Evolutionary conservation across 2,888 invertebrate species (phyloP).

Genomic region (Clunio marinus): DNA sequence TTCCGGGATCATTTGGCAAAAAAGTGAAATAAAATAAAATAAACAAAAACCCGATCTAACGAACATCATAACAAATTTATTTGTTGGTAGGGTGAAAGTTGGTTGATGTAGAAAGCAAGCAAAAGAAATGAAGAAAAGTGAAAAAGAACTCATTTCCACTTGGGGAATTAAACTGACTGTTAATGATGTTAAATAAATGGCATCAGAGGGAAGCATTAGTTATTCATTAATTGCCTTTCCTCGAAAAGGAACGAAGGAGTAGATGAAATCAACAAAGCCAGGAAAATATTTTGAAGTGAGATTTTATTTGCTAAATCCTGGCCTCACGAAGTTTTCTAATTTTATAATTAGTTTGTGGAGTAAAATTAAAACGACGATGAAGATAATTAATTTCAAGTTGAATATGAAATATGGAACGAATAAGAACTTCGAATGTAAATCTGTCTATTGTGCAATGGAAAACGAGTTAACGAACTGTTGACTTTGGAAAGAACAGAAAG

Average conservation of each 20-base stretch:
- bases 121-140: neutral
- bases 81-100: neutral
- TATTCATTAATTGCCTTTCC: slow-evolving; percentile 28
- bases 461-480: too few species aligned
- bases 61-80: neutral
- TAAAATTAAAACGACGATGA: slow-evolving; percentile 40
- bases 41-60: slow-evolving; percentile 12
- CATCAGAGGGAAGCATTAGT: slow-evolving; percentile 24
- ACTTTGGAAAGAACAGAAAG: too few species aligned
- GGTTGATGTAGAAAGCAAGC: neutral
- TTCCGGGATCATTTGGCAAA: slow-evolving; percentile 1
- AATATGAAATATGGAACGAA: too few species aligned
- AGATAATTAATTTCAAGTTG: slow-evolving; percentile 30
- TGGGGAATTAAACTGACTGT: slow-evolving; percentile 32
- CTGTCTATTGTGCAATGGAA: too few species aligned
- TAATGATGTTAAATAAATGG: slow-evolving; percentile 34
- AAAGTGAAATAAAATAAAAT: too few species aligned
- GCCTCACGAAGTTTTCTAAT: neutral
- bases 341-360: slow-evolving; percentile 18
- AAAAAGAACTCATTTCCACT: slow-evolving; percentile 29
- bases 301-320: slow-evolving; percentile 9
- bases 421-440: too few species aligned
- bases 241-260: neutral
- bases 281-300: neutral
- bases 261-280: too few species aligned